A percentile compares a stretch with the other conserved stretches of the same genome.
These are phyloP conservation scores for Condylura cristata DNA, from an alignment of 2,113 vertebrate species.

Conservation along the genomic window DNA sequence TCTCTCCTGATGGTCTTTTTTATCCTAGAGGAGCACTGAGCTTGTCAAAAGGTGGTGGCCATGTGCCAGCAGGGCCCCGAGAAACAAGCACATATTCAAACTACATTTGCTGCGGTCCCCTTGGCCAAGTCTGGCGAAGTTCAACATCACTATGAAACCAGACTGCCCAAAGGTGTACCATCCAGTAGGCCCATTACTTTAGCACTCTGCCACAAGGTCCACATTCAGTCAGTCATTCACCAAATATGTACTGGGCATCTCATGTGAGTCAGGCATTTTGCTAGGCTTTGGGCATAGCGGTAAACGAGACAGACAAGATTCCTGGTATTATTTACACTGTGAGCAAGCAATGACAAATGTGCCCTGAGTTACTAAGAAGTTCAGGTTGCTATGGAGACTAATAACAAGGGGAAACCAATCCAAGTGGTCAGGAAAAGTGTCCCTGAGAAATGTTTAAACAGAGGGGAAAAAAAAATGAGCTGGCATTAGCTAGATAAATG, in stretches of 20 bases:
- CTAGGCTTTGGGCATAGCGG: background rate
- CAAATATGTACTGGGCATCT: background rate
- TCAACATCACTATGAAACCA: background rate
- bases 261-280: background rate
- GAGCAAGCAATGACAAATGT: background rate
- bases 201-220: background rate
- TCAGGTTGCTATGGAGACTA: conserved; percentile 29
- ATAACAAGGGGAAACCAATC: background rate
- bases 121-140: background rate
- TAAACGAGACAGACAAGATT: background rate
- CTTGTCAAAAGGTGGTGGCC: background rate
- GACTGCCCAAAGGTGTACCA: background rate
- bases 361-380: background rate
- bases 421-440: background rate
- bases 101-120: background rate
- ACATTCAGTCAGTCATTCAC: background rate
- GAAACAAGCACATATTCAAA: background rate
- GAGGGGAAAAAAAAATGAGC: conserved; percentile 29
- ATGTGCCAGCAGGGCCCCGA: background rate
- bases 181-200: background rate
- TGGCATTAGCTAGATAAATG: background rate
- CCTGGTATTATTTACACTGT: background rate
- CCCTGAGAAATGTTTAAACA: background rate
- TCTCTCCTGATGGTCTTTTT: conserved; percentile 2
- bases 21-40: background rate